Evolutionary conservation across 2,113 vertebrate genomes (phyloP).

Genomic region (Hoplias malabaricus): DNA sequence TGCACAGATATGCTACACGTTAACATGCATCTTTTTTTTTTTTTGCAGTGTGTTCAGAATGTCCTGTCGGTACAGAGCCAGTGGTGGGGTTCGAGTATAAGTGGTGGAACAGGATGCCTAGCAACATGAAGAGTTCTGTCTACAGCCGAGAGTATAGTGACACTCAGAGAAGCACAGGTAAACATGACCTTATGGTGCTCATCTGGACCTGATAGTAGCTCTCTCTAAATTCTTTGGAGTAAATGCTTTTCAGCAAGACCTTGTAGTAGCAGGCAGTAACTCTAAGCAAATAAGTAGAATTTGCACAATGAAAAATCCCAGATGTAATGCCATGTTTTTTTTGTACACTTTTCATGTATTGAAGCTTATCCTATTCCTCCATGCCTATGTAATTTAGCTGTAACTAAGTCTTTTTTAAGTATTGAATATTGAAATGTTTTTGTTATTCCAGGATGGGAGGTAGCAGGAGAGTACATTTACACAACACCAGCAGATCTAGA

Average conservation of each 20-base stretch:
- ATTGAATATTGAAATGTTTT: constrained; percentile 1
- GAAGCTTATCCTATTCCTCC: too few relatives aligned
- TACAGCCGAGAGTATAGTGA: constrained; percentile 78
- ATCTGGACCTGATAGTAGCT: constrained; percentile 5
- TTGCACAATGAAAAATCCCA: not conserved
- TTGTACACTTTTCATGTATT: too few relatives aligned
- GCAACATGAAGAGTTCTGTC: constrained; percentile 86
- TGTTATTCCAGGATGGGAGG: constrained; percentile 86
- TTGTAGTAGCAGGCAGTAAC: not conserved
- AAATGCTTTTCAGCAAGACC: not conserved
- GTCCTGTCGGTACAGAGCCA: constrained; percentile 86
- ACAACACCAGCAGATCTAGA: constrained; percentile 84
- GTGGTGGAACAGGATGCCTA: constrained; percentile 93
- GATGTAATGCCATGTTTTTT: not conserved
- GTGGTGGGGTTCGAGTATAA: constrained; percentile 89
- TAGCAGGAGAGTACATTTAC: constrained; percentile 91
- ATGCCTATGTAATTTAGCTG: not conserved
- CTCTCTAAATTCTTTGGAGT: not conserved
- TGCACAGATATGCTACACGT: not conserved
- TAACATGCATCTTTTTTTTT: not conserved
- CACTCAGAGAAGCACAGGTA: constrained; percentile 82
- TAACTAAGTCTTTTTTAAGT: not conserved
- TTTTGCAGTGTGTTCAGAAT: constrained; percentile 79
- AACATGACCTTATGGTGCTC: constrained; percentile 6
- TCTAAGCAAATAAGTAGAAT: not conserved